phyloP scores from a whole-genome alignment of 2,888 invertebrate genomes.

The Chrysolina haemoptera region DNA sequence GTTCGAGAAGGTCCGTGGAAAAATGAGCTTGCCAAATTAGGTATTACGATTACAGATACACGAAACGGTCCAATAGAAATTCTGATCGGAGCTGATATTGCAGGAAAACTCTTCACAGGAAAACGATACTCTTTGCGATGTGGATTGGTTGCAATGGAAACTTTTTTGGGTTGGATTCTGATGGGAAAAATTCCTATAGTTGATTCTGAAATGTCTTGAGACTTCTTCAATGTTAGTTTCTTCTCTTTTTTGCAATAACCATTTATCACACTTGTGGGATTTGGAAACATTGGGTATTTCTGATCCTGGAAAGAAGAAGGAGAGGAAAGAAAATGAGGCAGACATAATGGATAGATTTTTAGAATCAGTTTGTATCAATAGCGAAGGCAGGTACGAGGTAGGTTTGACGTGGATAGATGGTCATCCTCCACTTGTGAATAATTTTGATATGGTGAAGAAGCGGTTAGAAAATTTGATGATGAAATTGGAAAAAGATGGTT shows the following conservation, averaged over 20 bases:
- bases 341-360: background rate
- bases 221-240: background rate
- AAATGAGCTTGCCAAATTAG: too few species aligned
- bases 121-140: slow-evolving; percentile 46
- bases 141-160: slow-evolving; percentile 52
- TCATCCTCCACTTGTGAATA: slow-evolving; percentile 6
- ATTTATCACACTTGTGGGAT: background rate
- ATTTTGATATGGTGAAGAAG: background rate
- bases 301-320: background rate
- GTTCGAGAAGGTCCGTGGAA: too few species aligned
- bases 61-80: slow-evolving; percentile 44
- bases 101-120: slow-evolving; percentile 54
- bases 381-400: too few species aligned
- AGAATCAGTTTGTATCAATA: too few species aligned
- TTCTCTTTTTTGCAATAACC: background rate
- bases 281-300: background rate
- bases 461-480: background rate
- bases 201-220: background rate
- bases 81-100: slow-evolving; percentile 55
- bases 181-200: slow-evolving; percentile 3
- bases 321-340: background rate
- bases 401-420: background rate
- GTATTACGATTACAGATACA: slow-evolving; percentile 31
- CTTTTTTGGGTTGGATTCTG: slow-evolving; percentile 31
- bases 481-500: background rate